Percentiles rank a stretch among this genome's conserved stretches.
Conservation (phyloP, 1,140 invertebrate genomes). For the Apis dorsata region DNA sequence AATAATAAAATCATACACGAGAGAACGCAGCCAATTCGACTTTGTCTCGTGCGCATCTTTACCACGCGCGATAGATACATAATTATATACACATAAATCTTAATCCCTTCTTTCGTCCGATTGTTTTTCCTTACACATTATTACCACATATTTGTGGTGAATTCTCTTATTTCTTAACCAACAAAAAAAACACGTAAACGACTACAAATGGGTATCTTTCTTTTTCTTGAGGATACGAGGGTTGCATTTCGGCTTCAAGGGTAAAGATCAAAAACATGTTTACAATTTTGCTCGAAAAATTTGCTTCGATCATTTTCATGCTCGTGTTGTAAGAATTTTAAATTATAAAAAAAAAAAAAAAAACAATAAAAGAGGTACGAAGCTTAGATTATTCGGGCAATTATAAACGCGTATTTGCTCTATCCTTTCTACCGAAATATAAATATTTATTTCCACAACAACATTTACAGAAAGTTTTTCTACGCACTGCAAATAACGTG, state of each 20-base stretch:
- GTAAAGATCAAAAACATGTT: slow-evolving; percentile 36
- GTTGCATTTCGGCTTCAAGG: slow-evolving; percentile 39
- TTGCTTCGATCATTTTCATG: background rate
- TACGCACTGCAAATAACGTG: slow-evolving; percentile 77
- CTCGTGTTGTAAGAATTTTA: too few species aligned
- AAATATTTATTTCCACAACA: slow-evolving; percentile 50
- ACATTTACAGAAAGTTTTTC: slow-evolving; percentile 56
- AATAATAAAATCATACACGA: background rate
- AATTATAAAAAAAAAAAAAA: background rate
- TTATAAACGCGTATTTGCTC: slow-evolving; percentile 24
- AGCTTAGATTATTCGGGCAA: slow-evolving; percentile 7
- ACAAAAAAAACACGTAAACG: slow-evolving; percentile 74
- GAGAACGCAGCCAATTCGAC: slow-evolving; percentile 19
- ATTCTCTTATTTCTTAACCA: slow-evolving; percentile 18
- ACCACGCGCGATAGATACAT: background rate
- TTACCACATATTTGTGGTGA: background rate
- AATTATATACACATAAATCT: background rate
- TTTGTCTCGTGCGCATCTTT: background rate
- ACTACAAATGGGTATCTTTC: slow-evolving; percentile 74
- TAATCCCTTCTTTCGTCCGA: background rate
- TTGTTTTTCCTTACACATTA: slow-evolving; percentile 6
- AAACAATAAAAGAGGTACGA: background rate
- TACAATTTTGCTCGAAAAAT: slow-evolving; percentile 31
- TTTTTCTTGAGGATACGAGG: slow-evolving; percentile 64
- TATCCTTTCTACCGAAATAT: slow-evolving; percentile 36